phyloP scores from a whole-genome alignment of 2,888 invertebrate species.

The Monopis laevigella region DNA sequence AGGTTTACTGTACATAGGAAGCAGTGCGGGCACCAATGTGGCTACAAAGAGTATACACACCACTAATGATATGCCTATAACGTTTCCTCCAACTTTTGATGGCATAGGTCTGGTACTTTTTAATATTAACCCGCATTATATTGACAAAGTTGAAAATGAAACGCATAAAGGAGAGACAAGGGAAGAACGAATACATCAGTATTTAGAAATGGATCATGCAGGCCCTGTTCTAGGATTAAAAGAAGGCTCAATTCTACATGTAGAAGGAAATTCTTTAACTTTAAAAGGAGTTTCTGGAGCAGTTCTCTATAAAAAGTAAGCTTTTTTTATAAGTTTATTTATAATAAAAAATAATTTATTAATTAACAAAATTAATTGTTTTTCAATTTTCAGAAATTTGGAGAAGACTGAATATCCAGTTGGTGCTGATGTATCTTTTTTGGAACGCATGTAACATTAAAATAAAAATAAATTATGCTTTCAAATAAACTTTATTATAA shows the following conservation, averaged over 20 bases:
- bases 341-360: constrained; percentile 4
- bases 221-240: constrained; percentile 74
- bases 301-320: constrained; percentile 73
- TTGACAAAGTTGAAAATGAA: constrained; percentile 69
- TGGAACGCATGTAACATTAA: too few species aligned
- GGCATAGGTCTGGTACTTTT: constrained; percentile 80
- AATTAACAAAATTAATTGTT: constrained; percentile 8
- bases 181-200: constrained; percentile 77
- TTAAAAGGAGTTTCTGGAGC: constrained; percentile 72
- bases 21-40: constrained; percentile 86
- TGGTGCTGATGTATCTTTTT: constrained; percentile 70
- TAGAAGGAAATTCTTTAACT: constrained; percentile 65
- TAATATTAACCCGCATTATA: constrained; percentile 87
- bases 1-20: constrained; percentile 77
- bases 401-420: constrained; percentile 60
- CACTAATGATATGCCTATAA: constrained; percentile 90
- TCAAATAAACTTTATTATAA: too few species aligned
- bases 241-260: constrained; percentile 74
- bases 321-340: constrained; percentile 20
- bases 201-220: constrained; percentile 66
- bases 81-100: constrained; percentile 77
- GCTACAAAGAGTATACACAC: constrained; percentile 82
- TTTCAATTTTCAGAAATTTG: constrained; percentile 53
- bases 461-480: too few species aligned
- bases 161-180: constrained; percentile 84